Base-by-base conservation (phyloP, 1,140 invertebrate species). In the Chrysopa pallens region DNA sequence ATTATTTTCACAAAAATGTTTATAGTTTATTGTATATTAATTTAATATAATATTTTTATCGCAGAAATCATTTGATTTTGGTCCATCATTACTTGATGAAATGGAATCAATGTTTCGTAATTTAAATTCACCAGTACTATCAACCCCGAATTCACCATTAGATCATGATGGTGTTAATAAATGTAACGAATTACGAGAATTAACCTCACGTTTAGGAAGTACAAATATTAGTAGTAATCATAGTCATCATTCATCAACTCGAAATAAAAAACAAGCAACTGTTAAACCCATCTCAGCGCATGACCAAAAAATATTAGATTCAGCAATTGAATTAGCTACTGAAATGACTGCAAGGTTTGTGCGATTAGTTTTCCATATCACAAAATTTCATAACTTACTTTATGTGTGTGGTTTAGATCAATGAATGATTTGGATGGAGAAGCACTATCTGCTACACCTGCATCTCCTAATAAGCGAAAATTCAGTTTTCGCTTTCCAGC, bases 241-340 rank as follows among this genome's bases (percentile, higher is more conserved):
- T 42, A 13, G 46, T 43, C 48, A 58, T 17, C 58, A 60, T 2
- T 44, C 67, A 36, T 60, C 51, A 29, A 60, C 61, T 35, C 55
- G 62, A 15, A 77, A 79, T 48, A 86, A 84, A 57, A 90, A 88
- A 59, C 78, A 85, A 59, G 69, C 76, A 38, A 75, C 75, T 44
- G 82, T 97, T 39, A 95, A 95, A 61, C 86, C 83, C 9, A 93
- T 96, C 62, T 95, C 91, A 14, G 84, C 88, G 0, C 82, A 90
- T 44, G 91, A 96, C 60, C 76, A 92, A 56, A 84, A 81, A 57
- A 89, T 85, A n/a, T 67, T 97, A 27, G 89, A 96, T 50, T 83
- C 84, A 36, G 91, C 91, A 6, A 93, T 95, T 46, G 88, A 85
- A 28, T 73, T 94, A 63, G 90, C 90, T 15, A 92, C 92, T 65